Percentiles rank a stretch among this genome's conserved stretches.
Evolutionary conservation across 2,888 invertebrate species (phyloP).

Genomic region (Cephus spinipes): DNA sequence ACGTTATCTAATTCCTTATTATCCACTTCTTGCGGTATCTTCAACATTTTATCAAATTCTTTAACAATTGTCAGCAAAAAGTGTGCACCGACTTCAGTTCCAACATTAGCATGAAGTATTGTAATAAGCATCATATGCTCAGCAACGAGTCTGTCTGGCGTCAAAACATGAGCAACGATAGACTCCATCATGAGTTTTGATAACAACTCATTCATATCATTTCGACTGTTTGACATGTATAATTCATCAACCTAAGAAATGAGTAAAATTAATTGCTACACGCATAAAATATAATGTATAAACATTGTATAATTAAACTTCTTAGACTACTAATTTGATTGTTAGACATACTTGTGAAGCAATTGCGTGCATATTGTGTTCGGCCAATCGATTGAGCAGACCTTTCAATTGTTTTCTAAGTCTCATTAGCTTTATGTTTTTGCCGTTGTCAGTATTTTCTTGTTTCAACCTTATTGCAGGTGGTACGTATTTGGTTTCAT

Average conservation of each 20-base stretch:
- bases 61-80: slow-evolving; percentile 82
- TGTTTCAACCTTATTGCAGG: slow-evolving; percentile 79
- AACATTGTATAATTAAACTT: background rate
- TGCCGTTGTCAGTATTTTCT: slow-evolving; percentile 58
- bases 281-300: background rate
- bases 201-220: slow-evolving; percentile 84
- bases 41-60: slow-evolving; percentile 74
- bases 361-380: slow-evolving; percentile 89
- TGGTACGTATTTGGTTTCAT: slow-evolving; percentile 79
- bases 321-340: background rate
- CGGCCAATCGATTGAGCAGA: slow-evolving; percentile 86
- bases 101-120: slow-evolving; percentile 89
- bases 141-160: slow-evolving; percentile 82
- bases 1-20: slow-evolving; percentile 88
- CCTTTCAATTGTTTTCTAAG: slow-evolving; percentile 89
- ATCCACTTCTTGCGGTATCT: slow-evolving; percentile 70
- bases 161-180: slow-evolving; percentile 71
- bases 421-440: slow-evolving; percentile 73
- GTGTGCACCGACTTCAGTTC: slow-evolving; percentile 89
- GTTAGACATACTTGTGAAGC: slow-evolving; percentile 67
- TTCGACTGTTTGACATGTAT: slow-evolving; percentile 83
- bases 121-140: slow-evolving; percentile 88
- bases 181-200: slow-evolving; percentile 79
- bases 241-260: slow-evolving; percentile 78
- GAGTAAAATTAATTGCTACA: slow-evolving; percentile 18